Evolutionary conservation across 2,113 vertebrate genomes (phyloP), one percentile per base, ranked within the genome.

Genomic region (Tautogolabrus adspersus): DNA sequence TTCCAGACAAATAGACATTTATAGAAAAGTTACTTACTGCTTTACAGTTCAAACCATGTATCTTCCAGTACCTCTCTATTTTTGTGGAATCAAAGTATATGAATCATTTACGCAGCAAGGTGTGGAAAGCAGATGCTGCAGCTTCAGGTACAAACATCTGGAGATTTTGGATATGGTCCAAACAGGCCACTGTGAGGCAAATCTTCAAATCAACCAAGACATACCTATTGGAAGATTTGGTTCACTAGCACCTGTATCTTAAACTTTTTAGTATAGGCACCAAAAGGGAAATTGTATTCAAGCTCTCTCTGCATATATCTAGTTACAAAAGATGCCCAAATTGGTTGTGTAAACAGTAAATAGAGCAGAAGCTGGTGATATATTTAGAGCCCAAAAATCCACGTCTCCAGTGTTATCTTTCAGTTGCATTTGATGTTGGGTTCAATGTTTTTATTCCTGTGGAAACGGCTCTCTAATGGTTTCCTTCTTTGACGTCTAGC

Each of bases 141-240:
- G 70, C 55, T 72, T 77, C 42, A 21, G 71, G 80, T 47, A 11
- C n/a, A 63, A 81, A 90, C 88, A 89, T 83, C 90, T 90, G 90
- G 77, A 75, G 52, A 82, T 47, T 3, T 54, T 87, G 82, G 84
- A 83, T 75, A 37, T 1, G 46, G 81, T 86, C 91, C 90, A 91
- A 89, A 22, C 40, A 72, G 77, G 76, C 66, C 72, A 61, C 56
- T 38, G 47, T 23, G 55, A 38, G 47, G 47, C 42, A 55, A 52
- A 49, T 49, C 47, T 49, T 49, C 15, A 18, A 18, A 49, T 49
- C 47, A 49, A 52, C 49, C 49, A 19, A 52, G 49, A n/a, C 19
- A n/a, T 21, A 52, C 18, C 49, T n/a, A 52, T 52, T 10, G 8
- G 19, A 52, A 10, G 49, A 52, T 52, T 1, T 47, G 37, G 26